Evolutionary conservation across 2,113 vertebrate species (phyloP), one percentile per base, ranked within the genome.

Genomic region (Poecilia latipinna): DNA sequence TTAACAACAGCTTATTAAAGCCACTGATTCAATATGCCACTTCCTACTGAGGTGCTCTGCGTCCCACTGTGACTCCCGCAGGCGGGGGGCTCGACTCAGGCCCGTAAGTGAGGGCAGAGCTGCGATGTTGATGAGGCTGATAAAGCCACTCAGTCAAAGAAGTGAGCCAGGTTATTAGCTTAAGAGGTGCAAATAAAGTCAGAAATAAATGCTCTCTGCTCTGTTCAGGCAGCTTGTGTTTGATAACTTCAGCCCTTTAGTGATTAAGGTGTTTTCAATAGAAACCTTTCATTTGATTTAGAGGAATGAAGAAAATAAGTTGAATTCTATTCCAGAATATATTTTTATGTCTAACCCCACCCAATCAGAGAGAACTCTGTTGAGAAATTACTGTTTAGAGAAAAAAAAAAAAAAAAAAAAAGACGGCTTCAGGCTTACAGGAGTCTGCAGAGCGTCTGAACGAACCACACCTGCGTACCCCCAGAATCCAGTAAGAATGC

Each of bases 121-220:
- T 51, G 77, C 60, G 70, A 60, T 57, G 72, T 63, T 22, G 57
- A 74, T 67, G 65, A 65, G 68, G 82, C 78, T 88, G 88, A 89
- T 88, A 75, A 84, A 86, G 72, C 80, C 74, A 82, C 81, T 80
- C 84, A 86, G 82, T 70, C 70, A 2, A 70, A 88, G 72, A 37
- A 70, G 44, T 71, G 76, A 90, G 85, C 78, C 74, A 79, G 17
- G 80, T 72, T 67, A 71, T 70, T 51, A 75, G 68, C 68, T 74
- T 35, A 61, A 62, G 68, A n/a, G n/a, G n/a, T n/a, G n/a, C n/a
- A n/a, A n/a, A n/a, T n/a, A n/a, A n/a, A 80, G 54, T 81, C 71
- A 65, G 74, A 83, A 82, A 82, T 67, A 61, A 60, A 71, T 31
- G 48, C 60, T 73, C 71, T 80, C 80, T 73, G 70, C 72, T 85